Evolutionary conservation across 2,797 vertebrate genomes (phyloP).

Genomic region (Propithecus perrieri): DNA sequence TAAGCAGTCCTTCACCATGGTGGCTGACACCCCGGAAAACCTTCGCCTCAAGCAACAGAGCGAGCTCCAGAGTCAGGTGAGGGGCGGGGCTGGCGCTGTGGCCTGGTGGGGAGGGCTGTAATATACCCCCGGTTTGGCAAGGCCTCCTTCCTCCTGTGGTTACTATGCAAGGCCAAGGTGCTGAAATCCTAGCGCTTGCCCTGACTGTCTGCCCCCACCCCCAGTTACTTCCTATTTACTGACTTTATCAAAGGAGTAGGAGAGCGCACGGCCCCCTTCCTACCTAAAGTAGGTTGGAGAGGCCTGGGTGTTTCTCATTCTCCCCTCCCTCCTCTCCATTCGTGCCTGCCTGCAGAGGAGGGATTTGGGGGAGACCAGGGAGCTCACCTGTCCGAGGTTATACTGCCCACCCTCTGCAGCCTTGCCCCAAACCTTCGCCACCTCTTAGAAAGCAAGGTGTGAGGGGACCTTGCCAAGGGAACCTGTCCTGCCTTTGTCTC

Average conservation of each 20-base stretch:
- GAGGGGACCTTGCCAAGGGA: neutral
- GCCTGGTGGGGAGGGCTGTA: neutral
- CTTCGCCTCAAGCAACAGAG: slow-evolving; percentile 97
- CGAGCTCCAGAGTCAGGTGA: slow-evolving; percentile 97
- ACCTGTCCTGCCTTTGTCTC: neutral
- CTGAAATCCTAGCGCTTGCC: neutral
- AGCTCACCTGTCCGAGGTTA: neutral
- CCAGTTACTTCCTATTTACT: slow-evolving; percentile 31
- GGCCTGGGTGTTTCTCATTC: neutral
- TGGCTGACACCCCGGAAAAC: slow-evolving; percentile 98
- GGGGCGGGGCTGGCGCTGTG: neutral
- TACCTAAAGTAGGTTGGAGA: neutral
- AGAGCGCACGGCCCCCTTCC: neutral
- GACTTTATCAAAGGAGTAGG: neutral
- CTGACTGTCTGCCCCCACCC: neutral
- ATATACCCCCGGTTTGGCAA: slow-evolving; percentile 41
- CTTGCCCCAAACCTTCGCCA: neutral
- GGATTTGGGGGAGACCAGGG: neutral
- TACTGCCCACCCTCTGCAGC: neutral
- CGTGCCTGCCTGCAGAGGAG: neutral
- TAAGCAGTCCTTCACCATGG: slow-evolving; percentile 96
- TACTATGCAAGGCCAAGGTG: neutral
- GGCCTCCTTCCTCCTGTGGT: slow-evolving; percentile 12
- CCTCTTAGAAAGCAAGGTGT: neutral
- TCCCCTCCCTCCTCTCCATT: neutral